Evolutionary conservation across 2,888 invertebrate genomes (phyloP).

Genomic region (Tillus elongatus): DNA sequence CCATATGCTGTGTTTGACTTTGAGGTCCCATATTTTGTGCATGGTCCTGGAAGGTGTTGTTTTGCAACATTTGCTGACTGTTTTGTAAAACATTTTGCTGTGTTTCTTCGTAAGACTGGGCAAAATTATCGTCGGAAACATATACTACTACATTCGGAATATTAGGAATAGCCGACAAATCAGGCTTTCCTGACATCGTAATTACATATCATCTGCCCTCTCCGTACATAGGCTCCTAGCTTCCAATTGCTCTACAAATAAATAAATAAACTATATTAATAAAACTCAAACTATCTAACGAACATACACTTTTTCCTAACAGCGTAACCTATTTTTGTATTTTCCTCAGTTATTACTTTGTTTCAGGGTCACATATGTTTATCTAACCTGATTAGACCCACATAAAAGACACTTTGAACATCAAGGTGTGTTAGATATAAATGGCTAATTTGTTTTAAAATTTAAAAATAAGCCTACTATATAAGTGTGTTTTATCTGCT

Average conservation of each 20-base stretch:
- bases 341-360: too few relatives aligned
- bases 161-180: conserved; percentile 51
- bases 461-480: too few relatives aligned
- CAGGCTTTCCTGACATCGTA: conserved; percentile 72
- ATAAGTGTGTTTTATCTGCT: too few relatives aligned
- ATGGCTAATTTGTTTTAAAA: too few relatives aligned
- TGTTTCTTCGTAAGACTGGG: conserved; percentile 43
- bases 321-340: too few relatives aligned
- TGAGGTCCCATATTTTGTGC: conserved; percentile 39
- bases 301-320: too few relatives aligned
- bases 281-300: too few relatives aligned
- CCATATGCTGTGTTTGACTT: conserved; percentile 32
- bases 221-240: conserved; percentile 41
- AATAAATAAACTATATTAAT: too few relatives aligned
- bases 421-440: too few relatives aligned
- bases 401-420: too few relatives aligned
- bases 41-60: conserved; percentile 33
- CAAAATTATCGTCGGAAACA: conserved; percentile 50
- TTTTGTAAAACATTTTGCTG: conserved; percentile 40
- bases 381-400: too few relatives aligned
- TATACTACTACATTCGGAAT: conserved; percentile 51
- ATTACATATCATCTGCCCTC: conserved; percentile 62
- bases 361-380: too few relatives aligned
- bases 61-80: conserved; percentile 23
- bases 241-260: conserved; percentile 37